These are phyloP conservation scores for Lepidotrigona ventralis DNA, from an alignment of 1,140 invertebrate species.

Conservation along the genomic window DNA sequence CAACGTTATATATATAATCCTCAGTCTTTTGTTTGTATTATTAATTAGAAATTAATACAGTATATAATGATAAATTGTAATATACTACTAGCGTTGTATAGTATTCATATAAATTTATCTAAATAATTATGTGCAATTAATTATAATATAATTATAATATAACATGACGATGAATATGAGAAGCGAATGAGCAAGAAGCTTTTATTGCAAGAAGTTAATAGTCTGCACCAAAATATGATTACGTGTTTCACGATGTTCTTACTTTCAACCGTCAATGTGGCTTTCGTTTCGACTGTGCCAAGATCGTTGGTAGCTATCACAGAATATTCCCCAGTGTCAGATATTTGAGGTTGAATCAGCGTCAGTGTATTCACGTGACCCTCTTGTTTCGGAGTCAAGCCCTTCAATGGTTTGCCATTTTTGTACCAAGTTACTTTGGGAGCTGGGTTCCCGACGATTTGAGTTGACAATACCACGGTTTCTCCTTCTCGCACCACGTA, in stretches of 20 bases:
- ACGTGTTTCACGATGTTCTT: conserved; percentile 52
- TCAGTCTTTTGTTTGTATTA: too few species aligned
- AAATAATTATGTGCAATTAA: background rate
- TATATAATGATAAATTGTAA: too few species aligned
- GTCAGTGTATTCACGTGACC: conserved; percentile 86
- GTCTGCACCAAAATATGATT: background rate
- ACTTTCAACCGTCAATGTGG: conserved; percentile 91
- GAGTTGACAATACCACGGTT: conserved; percentile 86
- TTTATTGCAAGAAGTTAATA: background rate
- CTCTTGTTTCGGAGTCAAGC: conserved; percentile 82
- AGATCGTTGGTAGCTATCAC: conserved; percentile 89
- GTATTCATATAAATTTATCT: background rate
- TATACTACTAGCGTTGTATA: too few species aligned
- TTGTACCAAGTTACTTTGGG: conserved; percentile 91
- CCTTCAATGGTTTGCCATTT: conserved; percentile 85
- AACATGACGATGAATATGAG: background rate
- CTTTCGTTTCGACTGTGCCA: conserved; percentile 88
- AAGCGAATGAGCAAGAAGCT: background rate
- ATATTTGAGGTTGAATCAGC: conserved; percentile 84
- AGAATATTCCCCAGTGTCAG: conserved; percentile 89
- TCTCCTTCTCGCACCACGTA: conserved; percentile 89
- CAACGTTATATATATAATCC: too few species aligned
- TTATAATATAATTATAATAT: background rate
- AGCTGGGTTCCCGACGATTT: conserved; percentile 89
- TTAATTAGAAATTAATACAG: too few species aligned